phyloP scores from a whole-genome alignment of 2,888 invertebrate genomes.

The Pachymerium ferrugineum region DNA sequence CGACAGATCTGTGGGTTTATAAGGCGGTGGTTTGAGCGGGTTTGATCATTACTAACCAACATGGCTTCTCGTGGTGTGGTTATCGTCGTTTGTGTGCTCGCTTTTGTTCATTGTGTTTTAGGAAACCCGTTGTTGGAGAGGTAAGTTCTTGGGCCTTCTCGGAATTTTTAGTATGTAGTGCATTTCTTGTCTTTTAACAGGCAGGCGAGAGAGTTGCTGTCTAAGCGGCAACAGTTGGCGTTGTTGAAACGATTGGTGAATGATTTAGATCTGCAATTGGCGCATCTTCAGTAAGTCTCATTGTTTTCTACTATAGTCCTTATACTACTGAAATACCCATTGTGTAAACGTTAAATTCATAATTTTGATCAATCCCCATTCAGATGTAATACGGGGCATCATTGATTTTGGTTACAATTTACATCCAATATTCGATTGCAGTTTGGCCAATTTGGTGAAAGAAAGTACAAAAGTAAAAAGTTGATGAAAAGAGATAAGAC shows the following conservation, averaged over 20 bases:
- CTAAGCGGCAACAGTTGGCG: not conserved
- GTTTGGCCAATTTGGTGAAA: no score
- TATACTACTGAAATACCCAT: no score
- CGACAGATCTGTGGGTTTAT: not conserved
- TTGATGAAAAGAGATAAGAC: no score
- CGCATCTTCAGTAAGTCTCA: not conserved
- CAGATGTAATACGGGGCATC: no score
- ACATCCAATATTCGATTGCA: no score
- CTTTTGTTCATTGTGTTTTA: not conserved
- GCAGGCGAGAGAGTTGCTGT: not conserved
- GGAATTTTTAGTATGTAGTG: no score
- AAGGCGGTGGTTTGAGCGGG: not conserved
- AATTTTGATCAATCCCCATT: no score
- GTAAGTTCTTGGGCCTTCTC: no score
- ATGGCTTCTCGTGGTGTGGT: not conserved
- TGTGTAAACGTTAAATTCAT: no score
- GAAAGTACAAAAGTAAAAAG: no score
- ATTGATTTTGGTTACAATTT: no score
- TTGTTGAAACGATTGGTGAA: not conserved
- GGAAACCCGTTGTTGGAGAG: not conserved
- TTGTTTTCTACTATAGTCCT: no score
- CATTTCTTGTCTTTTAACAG: not conserved
- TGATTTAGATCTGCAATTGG: not conserved
- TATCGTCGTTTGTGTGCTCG: not conserved
- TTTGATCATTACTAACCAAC: constrained; percentile 11